Percentiles rank a stretch among this genome's conserved stretches.
Evolutionary conservation across 2,888 invertebrate genomes (phyloP).

Genomic region (Aphelenchoides bicaudatus): DNA sequence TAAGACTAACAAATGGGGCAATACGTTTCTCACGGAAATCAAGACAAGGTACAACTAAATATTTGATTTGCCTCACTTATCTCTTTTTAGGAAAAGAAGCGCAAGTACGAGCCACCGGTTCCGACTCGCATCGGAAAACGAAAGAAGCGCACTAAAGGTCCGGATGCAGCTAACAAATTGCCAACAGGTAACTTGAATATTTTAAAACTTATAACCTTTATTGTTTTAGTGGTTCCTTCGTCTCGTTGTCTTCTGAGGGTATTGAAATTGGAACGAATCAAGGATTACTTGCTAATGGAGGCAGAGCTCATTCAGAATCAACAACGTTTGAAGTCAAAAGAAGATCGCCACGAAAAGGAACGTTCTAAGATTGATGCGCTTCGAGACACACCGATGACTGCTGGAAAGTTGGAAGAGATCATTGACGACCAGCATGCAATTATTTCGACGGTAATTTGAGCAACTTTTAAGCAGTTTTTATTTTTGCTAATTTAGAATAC

Average conservation of each 20-base stretch:
- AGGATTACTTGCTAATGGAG: constrained; percentile 97
- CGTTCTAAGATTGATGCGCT: constrained; percentile 63
- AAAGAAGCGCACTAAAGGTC: constrained; percentile 74
- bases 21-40: constrained; percentile 24
- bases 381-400: constrained; percentile 44
- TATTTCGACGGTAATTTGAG: neutral
- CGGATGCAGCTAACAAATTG: constrained; percentile 93
- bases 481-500: neutral
- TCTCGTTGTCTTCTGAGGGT: constrained; percentile 90
- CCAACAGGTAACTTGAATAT: constrained; percentile 70
- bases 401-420: constrained; percentile 75
- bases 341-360: constrained; percentile 97
- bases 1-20: constrained; percentile 27
- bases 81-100: constrained; percentile 76
- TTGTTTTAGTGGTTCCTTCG: constrained; percentile 80
- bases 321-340: constrained; percentile 74
- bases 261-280: constrained; percentile 90
- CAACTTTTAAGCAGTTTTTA: constrained; percentile 9
- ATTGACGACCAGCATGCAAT: constrained; percentile 85
- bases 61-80: neutral
- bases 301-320: constrained; percentile 85
- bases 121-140: constrained; percentile 94
- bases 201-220: constrained; percentile 6
- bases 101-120: constrained; percentile 97
- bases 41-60: neutral